These are phyloP conservation scores for Zaprionus bogoriensis DNA, from an alignment of 2,888 invertebrate species.

Conservation along the genomic window DNA sequence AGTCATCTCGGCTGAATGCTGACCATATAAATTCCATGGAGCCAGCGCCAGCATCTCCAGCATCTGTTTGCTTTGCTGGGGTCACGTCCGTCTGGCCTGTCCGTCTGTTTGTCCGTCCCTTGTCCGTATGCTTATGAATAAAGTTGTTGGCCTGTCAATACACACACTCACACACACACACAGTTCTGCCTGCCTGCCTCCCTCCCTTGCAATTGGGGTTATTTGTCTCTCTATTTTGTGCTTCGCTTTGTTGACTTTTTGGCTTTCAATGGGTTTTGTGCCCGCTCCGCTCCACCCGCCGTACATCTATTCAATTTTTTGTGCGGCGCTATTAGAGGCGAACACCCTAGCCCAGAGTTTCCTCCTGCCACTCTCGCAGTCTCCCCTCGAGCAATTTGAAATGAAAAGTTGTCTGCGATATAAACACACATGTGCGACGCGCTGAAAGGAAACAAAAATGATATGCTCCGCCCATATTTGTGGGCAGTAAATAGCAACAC, in stretches of 20 bases:
- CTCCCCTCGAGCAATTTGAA: constrained; percentile 64
- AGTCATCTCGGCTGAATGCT: constrained; percentile 63
- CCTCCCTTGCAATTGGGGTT: constrained; percentile 75
- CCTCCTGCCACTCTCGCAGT: constrained; percentile 1
- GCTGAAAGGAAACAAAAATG: constrained; percentile 33
- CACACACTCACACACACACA: constrained; percentile 10
- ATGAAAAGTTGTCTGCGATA: constrained; percentile 71
- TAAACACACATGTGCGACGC: constrained; percentile 44
- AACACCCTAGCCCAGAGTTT: constrained; percentile 19
- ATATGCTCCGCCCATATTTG: constrained; percentile 50
- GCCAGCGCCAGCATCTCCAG: constrained; percentile 20
- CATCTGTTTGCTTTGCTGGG: constrained; percentile 52
- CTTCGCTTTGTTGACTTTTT: constrained; percentile 71
- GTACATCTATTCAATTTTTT: constrained; percentile 74
- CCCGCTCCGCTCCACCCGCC: constrained; percentile 9
- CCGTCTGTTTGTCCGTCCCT: constrained; percentile 29
- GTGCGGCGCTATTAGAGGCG: constrained; percentile 55
- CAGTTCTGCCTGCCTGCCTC: background rate
- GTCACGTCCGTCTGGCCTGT: constrained; percentile 60
- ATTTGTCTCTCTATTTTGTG: constrained; percentile 70
- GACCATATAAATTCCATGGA: constrained; percentile 27
- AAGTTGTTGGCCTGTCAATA: constrained; percentile 76
- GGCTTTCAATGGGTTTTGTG: constrained; percentile 61
- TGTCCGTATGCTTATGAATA: constrained; percentile 71
- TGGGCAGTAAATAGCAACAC: constrained; percentile 75